phyloP scores from a whole-genome alignment of 35 echinoderm and acorn worm species.

The Apostichopus japonicus region DNA sequence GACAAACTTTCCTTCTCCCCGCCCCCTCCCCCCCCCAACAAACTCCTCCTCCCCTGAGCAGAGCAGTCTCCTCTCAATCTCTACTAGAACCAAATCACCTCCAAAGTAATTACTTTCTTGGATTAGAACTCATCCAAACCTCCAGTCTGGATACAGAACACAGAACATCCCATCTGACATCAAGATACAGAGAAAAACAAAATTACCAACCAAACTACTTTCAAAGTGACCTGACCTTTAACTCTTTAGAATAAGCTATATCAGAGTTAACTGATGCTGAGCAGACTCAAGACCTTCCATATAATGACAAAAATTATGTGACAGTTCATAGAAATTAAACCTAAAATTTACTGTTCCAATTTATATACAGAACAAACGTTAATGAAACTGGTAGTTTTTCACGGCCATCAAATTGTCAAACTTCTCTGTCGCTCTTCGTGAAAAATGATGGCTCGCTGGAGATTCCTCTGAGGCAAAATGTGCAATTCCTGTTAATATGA shows the following conservation, averaged over 20 bases:
- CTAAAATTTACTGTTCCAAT: slow-evolving; percentile 11
- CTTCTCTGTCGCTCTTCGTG: background rate
- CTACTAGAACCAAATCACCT: background rate
- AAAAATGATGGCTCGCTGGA: background rate
- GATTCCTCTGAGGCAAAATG: too few species aligned
- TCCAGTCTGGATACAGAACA: background rate
- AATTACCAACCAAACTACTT: background rate
- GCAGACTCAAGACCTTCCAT: background rate
- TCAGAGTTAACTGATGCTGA: background rate
- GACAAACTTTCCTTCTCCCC: too few species aligned
- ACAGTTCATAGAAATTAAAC: slow-evolving; percentile 16
- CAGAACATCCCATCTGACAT: too few species aligned
- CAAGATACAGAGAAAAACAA: too few species aligned
- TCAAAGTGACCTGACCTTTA: background rate
- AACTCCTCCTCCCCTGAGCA: background rate
- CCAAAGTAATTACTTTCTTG: background rate
- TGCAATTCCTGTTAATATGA: background rate
- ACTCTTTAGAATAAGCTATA: background rate
- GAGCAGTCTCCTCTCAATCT: background rate
- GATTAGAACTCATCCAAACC: background rate
- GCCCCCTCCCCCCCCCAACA: background rate
- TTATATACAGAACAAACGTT: background rate
- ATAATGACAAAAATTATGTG: slow-evolving; percentile 23
- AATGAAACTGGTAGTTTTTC: background rate
- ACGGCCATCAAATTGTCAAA: background rate